phyloP scores from a whole-genome alignment of 2,888 invertebrate genomes.

The Mycalesis mineus region DNA sequence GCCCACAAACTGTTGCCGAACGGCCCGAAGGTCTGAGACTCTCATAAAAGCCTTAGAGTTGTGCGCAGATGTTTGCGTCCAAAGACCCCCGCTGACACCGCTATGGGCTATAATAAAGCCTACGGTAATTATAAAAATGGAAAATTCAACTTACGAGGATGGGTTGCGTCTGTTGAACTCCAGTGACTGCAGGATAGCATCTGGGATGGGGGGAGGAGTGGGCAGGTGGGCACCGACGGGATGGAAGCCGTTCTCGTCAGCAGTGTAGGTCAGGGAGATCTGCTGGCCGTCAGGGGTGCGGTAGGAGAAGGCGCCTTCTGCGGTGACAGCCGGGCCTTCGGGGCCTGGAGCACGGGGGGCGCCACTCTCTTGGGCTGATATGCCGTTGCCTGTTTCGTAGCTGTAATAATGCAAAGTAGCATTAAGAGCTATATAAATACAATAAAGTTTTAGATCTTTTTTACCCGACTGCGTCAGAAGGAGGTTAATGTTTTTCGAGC shows the following conservation, averaged over 20 bases:
- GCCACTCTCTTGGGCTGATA: conserved; percentile 79
- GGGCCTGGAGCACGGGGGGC: conserved; percentile 75
- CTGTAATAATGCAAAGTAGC: conserved; percentile 36
- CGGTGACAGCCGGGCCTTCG: conserved; percentile 75
- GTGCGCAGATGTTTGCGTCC: too few relatives aligned
- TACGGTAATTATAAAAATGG: conserved; percentile 6
- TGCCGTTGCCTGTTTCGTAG: conserved; percentile 83
- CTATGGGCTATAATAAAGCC: too few relatives aligned
- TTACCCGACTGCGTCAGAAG: too few relatives aligned
- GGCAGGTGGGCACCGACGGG: conserved; percentile 81
- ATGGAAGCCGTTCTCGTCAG: conserved; percentile 85
- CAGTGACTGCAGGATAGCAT: conserved; percentile 73
- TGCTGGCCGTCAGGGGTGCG: conserved; percentile 82
- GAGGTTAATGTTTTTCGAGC: too few relatives aligned
- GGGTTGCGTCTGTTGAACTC: conserved; percentile 71
- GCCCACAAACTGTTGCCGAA: too few relatives aligned
- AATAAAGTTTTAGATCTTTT: too few relatives aligned
- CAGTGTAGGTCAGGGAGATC: conserved; percentile 81
- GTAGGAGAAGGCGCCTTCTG: conserved; percentile 82
- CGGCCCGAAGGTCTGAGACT: too few relatives aligned
- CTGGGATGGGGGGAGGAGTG: conserved; percentile 75
- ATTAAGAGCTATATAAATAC: too few relatives aligned
- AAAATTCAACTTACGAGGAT: conserved; percentile 53
- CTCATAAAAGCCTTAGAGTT: too few relatives aligned
- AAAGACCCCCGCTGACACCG: too few relatives aligned